Conservation (phyloP, 2,888 invertebrate species). For the Lasioglossum oenotherae region DNA sequence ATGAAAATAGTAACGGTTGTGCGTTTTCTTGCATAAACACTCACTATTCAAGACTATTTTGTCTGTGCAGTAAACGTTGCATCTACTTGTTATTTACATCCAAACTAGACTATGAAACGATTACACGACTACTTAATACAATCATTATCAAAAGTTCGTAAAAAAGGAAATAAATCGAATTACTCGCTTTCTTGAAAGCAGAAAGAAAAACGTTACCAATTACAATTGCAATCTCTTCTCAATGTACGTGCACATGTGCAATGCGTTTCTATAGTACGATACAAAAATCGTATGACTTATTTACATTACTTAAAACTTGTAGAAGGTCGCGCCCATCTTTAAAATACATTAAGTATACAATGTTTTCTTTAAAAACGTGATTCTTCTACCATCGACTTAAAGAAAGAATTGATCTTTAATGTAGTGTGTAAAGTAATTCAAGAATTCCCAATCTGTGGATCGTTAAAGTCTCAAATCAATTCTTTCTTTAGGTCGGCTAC, state of each 20-base stretch:
- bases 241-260: constrained; percentile 16
- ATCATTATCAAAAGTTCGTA: not conserved
- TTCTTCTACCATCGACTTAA: not conserved
- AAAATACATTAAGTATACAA: not conserved
- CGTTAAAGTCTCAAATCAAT: not conserved
- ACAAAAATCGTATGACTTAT: constrained; percentile 4
- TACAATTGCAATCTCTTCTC: not conserved
- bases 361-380: not conserved
- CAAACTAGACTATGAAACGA: not conserved
- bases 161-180: not conserved
- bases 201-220: not conserved
- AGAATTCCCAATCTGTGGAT: not conserved
- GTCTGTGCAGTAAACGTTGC: constrained; percentile 27
- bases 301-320: constrained; percentile 7
- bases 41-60: constrained; percentile 9
- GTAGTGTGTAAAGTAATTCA: not conserved
- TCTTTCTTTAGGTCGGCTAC: not conserved
- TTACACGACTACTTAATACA: not conserved
- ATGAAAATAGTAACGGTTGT: constrained; percentile 45
- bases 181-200: not conserved
- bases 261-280: constrained; percentile 2
- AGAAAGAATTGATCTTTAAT: not conserved
- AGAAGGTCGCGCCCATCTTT: not conserved
- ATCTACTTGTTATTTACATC: constrained; percentile 24
- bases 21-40: constrained; percentile 33